A percentile compares a stretch with the other conserved stretches of the same genome.
Evolutionary conservation across 2,797 vertebrate species (phyloP).

Genomic region (Thalassophryne amazonica): DNA sequence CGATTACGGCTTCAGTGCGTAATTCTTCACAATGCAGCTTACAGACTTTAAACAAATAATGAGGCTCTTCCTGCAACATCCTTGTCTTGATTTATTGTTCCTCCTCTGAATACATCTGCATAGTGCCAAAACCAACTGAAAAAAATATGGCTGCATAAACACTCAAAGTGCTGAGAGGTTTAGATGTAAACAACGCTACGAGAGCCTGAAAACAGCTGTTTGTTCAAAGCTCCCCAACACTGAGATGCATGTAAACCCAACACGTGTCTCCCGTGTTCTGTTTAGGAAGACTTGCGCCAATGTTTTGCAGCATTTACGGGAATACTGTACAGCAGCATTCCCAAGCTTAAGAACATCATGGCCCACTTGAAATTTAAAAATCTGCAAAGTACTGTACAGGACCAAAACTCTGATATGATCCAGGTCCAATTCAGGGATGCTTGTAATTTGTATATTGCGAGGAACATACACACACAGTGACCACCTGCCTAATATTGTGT

Average conservation of each 20-base stretch:
- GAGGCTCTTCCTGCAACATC: neutral
- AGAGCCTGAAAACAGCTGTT: neutral
- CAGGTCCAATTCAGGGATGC: too few species aligned
- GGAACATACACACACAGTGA: too few species aligned
- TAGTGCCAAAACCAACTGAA: constrained; percentile 6
- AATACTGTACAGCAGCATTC: too few species aligned
- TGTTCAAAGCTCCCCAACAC: constrained; percentile 2
- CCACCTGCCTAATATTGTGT: too few species aligned
- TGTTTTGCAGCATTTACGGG: neutral
- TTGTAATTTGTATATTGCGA: too few species aligned
- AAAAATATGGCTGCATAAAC: constrained; percentile 20
- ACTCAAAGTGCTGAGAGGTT: constrained; percentile 15
- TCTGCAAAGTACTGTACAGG: too few species aligned
- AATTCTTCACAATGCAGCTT: constrained; percentile 2
- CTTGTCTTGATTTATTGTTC: constrained; percentile 2
- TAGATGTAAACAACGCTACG: constrained; percentile 11
- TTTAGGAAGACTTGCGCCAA: neutral
- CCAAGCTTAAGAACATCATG: too few species aligned
- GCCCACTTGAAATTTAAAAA: too few species aligned
- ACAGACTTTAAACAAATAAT: neutral
- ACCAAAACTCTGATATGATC: too few species aligned
- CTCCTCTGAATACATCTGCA: neutral
- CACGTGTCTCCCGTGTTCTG: neutral
- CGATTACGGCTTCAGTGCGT: neutral
- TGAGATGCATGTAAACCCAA: constrained; percentile 12